These are phyloP conservation scores for Helogale parvula DNA, from an alignment of 2,113 vertebrate genomes.

Conservation along the genomic window DNA sequence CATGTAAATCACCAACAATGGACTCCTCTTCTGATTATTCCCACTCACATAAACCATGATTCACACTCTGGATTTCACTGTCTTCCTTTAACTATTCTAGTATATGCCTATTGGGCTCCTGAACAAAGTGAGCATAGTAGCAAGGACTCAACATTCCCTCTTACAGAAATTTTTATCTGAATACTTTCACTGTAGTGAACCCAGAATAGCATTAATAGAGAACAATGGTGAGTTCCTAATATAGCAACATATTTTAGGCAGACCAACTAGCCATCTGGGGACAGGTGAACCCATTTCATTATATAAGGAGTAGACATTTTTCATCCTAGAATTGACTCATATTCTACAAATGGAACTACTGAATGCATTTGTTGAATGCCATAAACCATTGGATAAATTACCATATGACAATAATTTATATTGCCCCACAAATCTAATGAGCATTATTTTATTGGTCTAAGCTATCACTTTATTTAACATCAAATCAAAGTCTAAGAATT, in stretches of 20 bases:
- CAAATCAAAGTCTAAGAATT: background rate
- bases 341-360: background rate
- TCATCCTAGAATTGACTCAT: background rate
- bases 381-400: background rate
- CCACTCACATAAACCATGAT: background rate
- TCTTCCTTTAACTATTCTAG: background rate
- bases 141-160: background rate
- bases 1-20: background rate
- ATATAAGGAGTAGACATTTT: background rate
- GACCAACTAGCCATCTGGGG: background rate
- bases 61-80: background rate
- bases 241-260: background rate
- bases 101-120: background rate
- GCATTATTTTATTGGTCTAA: background rate
- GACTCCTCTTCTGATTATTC: background rate
- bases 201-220: background rate
- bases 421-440: background rate
- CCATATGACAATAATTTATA: background rate
- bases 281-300: background rate
- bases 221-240: background rate
- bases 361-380: background rate
- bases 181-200: background rate
- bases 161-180: constrained; percentile 4
- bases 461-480: background rate
- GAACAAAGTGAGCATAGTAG: background rate